These are phyloP conservation scores for Brachionus manjavacas DNA, from an alignment of 1,140 invertebrate genomes.

Conservation along the genomic window DNA sequence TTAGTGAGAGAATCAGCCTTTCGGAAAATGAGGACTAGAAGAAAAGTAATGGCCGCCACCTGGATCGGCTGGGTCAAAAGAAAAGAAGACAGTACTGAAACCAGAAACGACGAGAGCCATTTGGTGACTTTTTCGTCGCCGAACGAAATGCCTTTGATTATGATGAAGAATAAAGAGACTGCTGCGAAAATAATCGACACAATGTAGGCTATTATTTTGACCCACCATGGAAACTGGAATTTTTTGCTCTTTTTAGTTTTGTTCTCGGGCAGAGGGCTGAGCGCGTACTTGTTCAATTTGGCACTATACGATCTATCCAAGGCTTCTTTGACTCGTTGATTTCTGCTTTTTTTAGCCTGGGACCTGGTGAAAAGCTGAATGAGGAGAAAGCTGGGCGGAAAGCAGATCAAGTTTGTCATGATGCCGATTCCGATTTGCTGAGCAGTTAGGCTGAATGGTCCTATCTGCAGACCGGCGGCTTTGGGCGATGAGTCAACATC, in stretches of 20 bases:
- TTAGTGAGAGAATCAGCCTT: slow-evolving; percentile 54
- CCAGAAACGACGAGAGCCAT: slow-evolving; percentile 62
- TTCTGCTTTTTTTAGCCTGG: not conserved
- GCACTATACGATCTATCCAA: not conserved
- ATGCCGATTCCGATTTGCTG: slow-evolving; percentile 40
- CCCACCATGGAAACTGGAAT: slow-evolving; percentile 60
- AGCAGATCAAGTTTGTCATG: slow-evolving; percentile 7
- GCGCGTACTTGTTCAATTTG: not conserved
- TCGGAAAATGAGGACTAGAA: not conserved
- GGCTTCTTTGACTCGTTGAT: not conserved
- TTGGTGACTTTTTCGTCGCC: slow-evolving; percentile 61
- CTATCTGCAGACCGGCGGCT: not conserved
- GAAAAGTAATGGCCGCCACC: slow-evolving; percentile 58
- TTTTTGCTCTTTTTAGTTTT: slow-evolving; percentile 3
- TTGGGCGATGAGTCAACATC: not conserved
- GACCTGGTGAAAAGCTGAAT: slow-evolving; percentile 35
- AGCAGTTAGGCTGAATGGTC: not conserved
- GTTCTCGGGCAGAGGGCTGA: not conserved
- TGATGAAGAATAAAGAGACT: slow-evolving; percentile 59
- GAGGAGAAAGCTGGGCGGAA: not conserved
- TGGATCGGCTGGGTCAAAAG: slow-evolving; percentile 63
- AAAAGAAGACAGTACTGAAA: slow-evolving; percentile 61
- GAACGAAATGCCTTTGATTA: slow-evolving; percentile 62
- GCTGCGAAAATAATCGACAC: slow-evolving; percentile 56
- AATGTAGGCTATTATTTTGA: slow-evolving; percentile 59